Evolutionary conservation across 2,888 invertebrate genomes (phyloP).

Genomic region (Spialia ferax): DNA sequence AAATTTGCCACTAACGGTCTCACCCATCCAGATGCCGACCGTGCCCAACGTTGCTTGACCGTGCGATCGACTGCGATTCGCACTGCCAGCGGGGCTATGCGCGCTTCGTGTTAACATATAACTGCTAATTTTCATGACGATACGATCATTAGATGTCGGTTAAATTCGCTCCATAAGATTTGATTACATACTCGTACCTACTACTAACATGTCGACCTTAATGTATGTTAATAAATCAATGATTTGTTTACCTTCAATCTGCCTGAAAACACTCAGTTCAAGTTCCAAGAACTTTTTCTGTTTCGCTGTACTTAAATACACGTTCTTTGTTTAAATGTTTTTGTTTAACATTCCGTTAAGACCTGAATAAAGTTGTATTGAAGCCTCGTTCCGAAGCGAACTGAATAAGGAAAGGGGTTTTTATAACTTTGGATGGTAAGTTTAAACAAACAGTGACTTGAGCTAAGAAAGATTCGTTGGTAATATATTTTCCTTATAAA

Average conservation of each 20-base stretch:
- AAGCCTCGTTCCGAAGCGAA: conserved; percentile 57
- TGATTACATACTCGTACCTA: no score
- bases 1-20: no score
- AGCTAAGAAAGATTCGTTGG: neutral
- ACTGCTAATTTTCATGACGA: no score
- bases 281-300: conserved; percentile 66
- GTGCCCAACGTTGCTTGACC: no score
- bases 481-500: neutral
- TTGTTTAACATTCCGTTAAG: conserved; percentile 54
- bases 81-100: no score
- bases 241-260: neutral
- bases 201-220: no score
- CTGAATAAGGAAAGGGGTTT: conserved; percentile 45
- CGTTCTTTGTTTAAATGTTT: conserved; percentile 44
- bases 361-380: conserved; percentile 50
- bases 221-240: no score
- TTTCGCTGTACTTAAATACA: conserved; percentile 55
- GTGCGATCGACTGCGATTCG: no score
- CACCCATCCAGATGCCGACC: no score
- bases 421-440: conserved; percentile 5
- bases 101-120: no score
- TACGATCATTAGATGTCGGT: no score
- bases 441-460: neutral
- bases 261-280: conserved; percentile 57
- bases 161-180: no score